phyloP scores from a whole-genome alignment of 1,140 invertebrate genomes.

The Notospermus geniculatus region DNA sequence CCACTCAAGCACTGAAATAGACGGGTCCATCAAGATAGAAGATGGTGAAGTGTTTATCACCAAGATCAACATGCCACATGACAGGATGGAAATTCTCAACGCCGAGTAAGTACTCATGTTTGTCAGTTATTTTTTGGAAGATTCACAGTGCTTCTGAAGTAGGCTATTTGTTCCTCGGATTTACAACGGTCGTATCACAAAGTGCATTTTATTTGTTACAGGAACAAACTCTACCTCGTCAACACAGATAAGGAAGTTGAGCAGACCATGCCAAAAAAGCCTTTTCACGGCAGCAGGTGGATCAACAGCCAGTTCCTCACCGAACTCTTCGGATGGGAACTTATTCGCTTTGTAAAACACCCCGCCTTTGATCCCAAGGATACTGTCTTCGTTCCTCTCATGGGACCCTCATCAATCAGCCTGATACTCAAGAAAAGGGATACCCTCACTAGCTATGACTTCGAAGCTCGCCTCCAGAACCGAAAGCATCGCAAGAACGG shows the following conservation, averaged over 20 bases:
- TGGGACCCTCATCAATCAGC: slow-evolving; percentile 75
- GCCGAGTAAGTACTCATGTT: slow-evolving; percentile 62
- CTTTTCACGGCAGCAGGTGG: slow-evolving; percentile 62
- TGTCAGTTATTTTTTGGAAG: too few species aligned
- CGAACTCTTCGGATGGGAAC: slow-evolving; percentile 72
- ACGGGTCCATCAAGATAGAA: slow-evolving; percentile 70
- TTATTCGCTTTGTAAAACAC: slow-evolving; percentile 75
- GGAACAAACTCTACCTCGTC: slow-evolving; percentile 42
- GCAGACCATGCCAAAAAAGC: slow-evolving; percentile 56
- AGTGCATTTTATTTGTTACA: slow-evolving; percentile 24
- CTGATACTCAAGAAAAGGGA: slow-evolving; percentile 79
- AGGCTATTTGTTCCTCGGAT: too few species aligned
- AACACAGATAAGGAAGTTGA: slow-evolving; percentile 36
- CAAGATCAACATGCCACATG: slow-evolving; percentile 75
- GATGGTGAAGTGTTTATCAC: slow-evolving; percentile 67
- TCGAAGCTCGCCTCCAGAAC: slow-evolving; percentile 43
- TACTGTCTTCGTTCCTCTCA: slow-evolving; percentile 73
- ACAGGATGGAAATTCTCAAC: slow-evolving; percentile 80
- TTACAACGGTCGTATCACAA: too few species aligned
- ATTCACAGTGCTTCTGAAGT: too few species aligned
- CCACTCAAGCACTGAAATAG: slow-evolving; percentile 78
- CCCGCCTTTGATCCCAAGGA: slow-evolving; percentile 59
- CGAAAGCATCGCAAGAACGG: slow-evolving; percentile 18
- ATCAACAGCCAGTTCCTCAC: slow-evolving; percentile 38
- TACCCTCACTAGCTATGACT: slow-evolving; percentile 56